Evolutionary conservation across 1,140 invertebrate species (phyloP).

Genomic region (Micrasema longulum): DNA sequence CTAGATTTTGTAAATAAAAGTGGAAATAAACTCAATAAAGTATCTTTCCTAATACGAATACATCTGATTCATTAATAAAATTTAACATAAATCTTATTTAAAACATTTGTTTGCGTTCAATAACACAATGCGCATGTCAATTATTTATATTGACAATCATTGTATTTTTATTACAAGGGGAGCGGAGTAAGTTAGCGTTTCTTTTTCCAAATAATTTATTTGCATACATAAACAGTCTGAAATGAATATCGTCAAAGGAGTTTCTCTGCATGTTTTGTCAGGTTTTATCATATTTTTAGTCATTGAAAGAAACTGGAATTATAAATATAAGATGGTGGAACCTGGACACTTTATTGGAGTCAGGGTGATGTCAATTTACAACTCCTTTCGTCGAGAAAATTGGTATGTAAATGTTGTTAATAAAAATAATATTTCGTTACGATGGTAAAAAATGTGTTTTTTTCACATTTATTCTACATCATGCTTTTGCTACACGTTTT

Average conservation of each 20-base stretch:
- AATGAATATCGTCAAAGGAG: slow-evolving; percentile 34
- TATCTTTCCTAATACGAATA: too few relatives aligned
- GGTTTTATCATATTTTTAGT: slow-evolving; percentile 23
- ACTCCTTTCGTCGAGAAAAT: background rate
- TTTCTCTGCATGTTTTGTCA: slow-evolving; percentile 38
- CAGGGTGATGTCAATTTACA: slow-evolving; percentile 1
- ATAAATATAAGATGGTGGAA: slow-evolving; percentile 24
- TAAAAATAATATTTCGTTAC: too few relatives aligned
- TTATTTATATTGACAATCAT: background rate
- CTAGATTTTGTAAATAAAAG: too few relatives aligned
- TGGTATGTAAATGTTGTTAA: background rate
- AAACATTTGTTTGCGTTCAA: too few relatives aligned
- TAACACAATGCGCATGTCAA: background rate
- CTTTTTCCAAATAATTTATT: slow-evolving; percentile 11
- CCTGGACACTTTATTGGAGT: background rate
- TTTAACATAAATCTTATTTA: too few relatives aligned
- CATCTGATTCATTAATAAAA: too few relatives aligned
- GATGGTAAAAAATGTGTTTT: too few relatives aligned
- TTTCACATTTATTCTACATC: too few relatives aligned
- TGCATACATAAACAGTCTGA: slow-evolving; percentile 22
- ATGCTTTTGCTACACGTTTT: too few relatives aligned
- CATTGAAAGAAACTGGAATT: slow-evolving; percentile 17
- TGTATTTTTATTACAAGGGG: too few relatives aligned
- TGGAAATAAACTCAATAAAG: too few relatives aligned
- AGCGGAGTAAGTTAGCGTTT: background rate